phyloP scores from a whole-genome alignment of 2,113 vertebrate species.

The Daubentonia madagascariensis region DNA sequence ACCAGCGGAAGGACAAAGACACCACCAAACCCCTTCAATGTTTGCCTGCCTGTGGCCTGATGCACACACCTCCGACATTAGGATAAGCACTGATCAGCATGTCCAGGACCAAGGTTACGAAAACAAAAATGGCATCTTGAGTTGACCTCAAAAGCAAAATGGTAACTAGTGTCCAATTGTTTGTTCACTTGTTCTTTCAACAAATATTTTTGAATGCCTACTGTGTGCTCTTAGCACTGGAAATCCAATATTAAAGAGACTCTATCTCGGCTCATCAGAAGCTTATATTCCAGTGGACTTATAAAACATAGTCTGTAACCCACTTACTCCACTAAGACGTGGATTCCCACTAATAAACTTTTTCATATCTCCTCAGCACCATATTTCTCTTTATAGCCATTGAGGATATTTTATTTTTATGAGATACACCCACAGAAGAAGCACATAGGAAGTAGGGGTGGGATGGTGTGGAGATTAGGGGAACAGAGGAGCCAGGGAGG shows the following conservation, averaged over 20 bases:
- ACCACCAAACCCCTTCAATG: neutral
- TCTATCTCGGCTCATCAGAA: neutral
- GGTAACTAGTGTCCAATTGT: neutral
- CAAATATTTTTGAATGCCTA: neutral
- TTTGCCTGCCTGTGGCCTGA: neutral
- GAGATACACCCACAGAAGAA: neutral
- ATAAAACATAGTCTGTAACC: neutral
- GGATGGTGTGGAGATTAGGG: neutral
- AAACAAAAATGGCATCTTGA: neutral
- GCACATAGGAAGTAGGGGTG: neutral
- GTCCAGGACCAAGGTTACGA: neutral
- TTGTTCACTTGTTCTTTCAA: neutral
- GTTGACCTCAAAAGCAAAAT: slow-evolving; percentile 9
- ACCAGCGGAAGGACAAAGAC: neutral
- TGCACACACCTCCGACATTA: neutral
- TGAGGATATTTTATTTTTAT: neutral
- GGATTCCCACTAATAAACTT: neutral
- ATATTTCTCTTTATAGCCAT: neutral
- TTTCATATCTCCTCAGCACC: neutral
- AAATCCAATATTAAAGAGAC: neutral
- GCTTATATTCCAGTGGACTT: neutral
- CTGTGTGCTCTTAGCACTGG: neutral
- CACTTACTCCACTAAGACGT: neutral
- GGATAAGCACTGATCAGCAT: neutral
- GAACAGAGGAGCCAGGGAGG: neutral